Base-by-base conservation (phyloP, 2,113 vertebrate genomes). In the Pachycephala philippinensis region DNA sequence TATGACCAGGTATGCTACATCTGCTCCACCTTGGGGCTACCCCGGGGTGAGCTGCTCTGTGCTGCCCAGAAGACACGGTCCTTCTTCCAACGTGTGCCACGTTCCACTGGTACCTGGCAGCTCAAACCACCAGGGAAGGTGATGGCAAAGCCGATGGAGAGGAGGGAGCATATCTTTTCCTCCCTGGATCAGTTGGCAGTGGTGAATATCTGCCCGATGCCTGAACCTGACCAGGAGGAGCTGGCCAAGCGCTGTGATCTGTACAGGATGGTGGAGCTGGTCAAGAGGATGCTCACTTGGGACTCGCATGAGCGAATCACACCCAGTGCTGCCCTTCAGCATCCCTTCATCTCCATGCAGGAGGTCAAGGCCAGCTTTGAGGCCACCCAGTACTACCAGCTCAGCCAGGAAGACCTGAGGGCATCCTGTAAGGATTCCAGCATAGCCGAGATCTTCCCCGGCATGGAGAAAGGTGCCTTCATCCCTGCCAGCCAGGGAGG, bases 1-100 rank as follows among this genome's bases (percentile, higher is more conserved):
- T 97, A 98, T 0, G 98, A 98, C 65, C 98, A 98, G 68, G 96
- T 98, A 47, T 90, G 98, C 37, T 98, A 98, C 94, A 98, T 98
- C 95, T 98, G 98, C 8, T 97, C 98, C 87, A 98, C 98, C 1
- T 78, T 98, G 84, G 98, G 98, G 52, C 90, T 98, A 40, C 98
- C 98, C 17, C 92, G 79, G 53, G 50, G 52, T 1, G 92, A 98
- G 80, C 75, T 98, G 50, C 96, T 98, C 24, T 91, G 96, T 0
- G 91, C 95, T 0, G 98, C 98, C 56, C 93, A 90, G 61, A 98
- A 98, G 93, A 91, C 97, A 4, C 40, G 18, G 57, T 94, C 75
- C 44, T 98, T 98, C 92, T 98, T 98, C 96, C 97, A 78, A 13
- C 21, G 60, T 28, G 94, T 82, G 24, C 89, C 95, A 3, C 59